Conservation (phyloP, 2,797 vertebrate species). For the Typhlichthys subterraneus region DNA sequence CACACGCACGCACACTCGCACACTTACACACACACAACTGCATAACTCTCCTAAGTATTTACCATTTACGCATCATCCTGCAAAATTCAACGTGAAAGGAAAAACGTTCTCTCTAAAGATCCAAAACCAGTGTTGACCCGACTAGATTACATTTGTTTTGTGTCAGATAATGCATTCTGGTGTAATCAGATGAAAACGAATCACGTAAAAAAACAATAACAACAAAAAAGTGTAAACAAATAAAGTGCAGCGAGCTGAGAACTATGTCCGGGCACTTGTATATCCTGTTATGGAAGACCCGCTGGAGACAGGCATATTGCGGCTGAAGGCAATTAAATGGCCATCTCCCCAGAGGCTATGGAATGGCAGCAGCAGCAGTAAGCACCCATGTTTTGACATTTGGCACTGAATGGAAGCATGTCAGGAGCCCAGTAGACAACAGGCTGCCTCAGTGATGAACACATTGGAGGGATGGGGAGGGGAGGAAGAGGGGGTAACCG, state of each 20-base stretch:
- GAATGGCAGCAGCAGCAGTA: slow-evolving; percentile 18
- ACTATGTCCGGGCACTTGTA: slow-evolving; percentile 18
- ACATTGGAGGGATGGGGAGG: too few relatives aligned
- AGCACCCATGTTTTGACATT: slow-evolving; percentile 50
- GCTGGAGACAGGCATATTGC: slow-evolving; percentile 36
- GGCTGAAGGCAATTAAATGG: slow-evolving; percentile 53
- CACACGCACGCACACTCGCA: neutral
- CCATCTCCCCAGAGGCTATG: slow-evolving; percentile 36
- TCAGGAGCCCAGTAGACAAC: slow-evolving; percentile 40
- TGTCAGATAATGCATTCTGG: neutral
- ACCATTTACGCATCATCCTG: too few relatives aligned
- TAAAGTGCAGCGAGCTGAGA: too few relatives aligned
- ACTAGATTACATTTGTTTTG: slow-evolving; percentile 2
- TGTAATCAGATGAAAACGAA: slow-evolving; percentile 14
- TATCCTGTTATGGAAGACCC: slow-evolving; percentile 44
- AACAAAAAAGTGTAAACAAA: neutral
- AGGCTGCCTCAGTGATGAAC: slow-evolving; percentile 2
- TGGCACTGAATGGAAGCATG: slow-evolving; percentile 47
- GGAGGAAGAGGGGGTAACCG: too few relatives aligned
- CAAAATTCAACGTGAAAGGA: too few relatives aligned
- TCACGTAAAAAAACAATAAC: neutral
- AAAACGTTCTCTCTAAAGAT: too few relatives aligned
- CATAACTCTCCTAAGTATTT: neutral
- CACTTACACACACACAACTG: neutral
- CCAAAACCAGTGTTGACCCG: neutral